Base-by-base conservation (phyloP, 2,797 vertebrate species). In the Trachurus trachurus region DNA sequence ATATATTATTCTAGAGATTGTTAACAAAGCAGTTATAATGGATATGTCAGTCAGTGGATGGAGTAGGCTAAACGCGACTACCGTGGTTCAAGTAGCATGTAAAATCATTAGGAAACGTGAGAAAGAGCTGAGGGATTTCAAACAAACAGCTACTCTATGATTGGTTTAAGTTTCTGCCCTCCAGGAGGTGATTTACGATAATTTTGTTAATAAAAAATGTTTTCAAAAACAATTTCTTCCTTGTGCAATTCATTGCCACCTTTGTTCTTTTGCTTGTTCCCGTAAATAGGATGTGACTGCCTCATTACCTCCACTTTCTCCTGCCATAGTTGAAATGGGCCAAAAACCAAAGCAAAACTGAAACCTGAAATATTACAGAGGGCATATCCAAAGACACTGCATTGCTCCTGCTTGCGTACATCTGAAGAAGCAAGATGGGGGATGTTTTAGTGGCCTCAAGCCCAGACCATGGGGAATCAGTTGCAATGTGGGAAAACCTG, bases 401-500 rank as follows among this genome's bases (percentile, higher is more conserved):
- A 5, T 19, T 19, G 9, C 19, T 37, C 6, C 31, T 10, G n/a
- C 6, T 47, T 45, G 10, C 10, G 26, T 26, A 19, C 29, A 5
- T 10, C 9, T 34, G 62, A 22, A 12, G 21, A 0, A 50, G 22
- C 0, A 2, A 66, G 39, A 60, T 26, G 15, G 9, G 1, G 13
- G 22, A 56, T 39, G 8, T 19, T 54, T 13, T 45, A 2, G 12
- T 49, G 54, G 34, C 39, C 47, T 47, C 17, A 59, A 26, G 29
- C 15, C 59, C 53, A 34, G 11, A 34, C 10, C 16, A 13, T 7
- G 12, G 26, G 12, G 57, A 84, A 61, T 65, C 19, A 5, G 40
- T 44, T 62, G 29, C 22, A 34, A 16, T 63, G 47, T 69, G 22
- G 19, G 15, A 69, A 75, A 66, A 64, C 1, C 3, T 82, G 1